Evolutionary conservation across 2,797 vertebrate species (phyloP).

Genomic region (Fistularia tabacaria): DNA sequence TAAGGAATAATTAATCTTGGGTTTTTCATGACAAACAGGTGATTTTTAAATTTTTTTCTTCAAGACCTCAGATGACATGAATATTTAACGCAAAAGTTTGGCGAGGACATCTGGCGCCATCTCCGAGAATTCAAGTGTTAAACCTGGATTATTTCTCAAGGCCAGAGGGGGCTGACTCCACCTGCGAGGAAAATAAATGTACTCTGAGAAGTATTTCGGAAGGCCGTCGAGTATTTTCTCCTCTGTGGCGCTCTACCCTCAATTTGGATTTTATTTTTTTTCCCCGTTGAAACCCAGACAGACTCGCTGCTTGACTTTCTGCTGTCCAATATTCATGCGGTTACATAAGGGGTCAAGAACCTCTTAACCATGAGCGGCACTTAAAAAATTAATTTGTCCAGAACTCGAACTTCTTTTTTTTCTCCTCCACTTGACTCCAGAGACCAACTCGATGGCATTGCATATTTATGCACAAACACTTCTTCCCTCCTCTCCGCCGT

Average conservation of each 20-base stretch:
- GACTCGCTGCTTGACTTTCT: too few species aligned
- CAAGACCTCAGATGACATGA: conserved; percentile 1
- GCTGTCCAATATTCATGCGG: neutral
- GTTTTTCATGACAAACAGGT: neutral
- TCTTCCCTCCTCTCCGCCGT: neutral
- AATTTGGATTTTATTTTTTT: too few species aligned
- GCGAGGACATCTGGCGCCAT: too few species aligned
- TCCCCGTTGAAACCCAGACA: too few species aligned
- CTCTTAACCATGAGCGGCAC: conserved; percentile 8
- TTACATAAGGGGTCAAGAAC: neutral
- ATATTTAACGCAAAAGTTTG: too few species aligned
- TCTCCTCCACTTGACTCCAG: neutral
- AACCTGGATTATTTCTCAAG: too few species aligned
- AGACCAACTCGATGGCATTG: conserved; percentile 3
- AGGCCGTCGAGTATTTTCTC: too few species aligned
- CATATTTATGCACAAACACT: conserved; percentile 7
- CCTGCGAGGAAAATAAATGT: too few species aligned
- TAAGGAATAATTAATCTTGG: neutral
- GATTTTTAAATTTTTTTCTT: conserved; percentile 27
- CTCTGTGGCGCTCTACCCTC: too few species aligned
- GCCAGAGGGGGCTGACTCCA: too few species aligned
- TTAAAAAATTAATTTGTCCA: conserved; percentile 1
- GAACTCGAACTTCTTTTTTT: neutral
- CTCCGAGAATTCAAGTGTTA: too few species aligned
- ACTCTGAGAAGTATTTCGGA: too few species aligned